Conservation (phyloP, 2,113 vertebrate genomes). For the Ploceus nigricollis region DNA sequence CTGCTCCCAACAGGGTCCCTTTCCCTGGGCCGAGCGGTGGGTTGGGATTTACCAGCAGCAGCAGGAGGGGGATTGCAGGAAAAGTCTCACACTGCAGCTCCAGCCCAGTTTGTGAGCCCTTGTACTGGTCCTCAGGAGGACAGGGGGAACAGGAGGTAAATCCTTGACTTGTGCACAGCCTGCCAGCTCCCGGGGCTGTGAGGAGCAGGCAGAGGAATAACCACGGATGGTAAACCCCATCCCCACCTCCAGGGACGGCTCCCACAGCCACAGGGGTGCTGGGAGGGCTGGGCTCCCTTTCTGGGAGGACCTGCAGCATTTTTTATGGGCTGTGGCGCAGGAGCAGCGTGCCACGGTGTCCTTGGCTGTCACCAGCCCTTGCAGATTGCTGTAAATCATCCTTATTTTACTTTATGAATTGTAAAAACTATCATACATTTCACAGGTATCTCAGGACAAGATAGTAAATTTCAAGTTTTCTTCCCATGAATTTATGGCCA, state of each 20-base stretch:
- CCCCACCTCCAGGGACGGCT: accelerated
- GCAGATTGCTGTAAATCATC: slow-evolving; percentile 33
- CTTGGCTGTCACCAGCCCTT: slow-evolving; percentile 31
- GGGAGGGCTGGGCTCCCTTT: background rate
- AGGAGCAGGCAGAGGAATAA: background rate
- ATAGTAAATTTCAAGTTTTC: slow-evolving; percentile 40
- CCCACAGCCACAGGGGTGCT: background rate
- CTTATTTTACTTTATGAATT: slow-evolving; percentile 57
- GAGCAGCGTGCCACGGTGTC: background rate
- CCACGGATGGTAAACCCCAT: background rate
- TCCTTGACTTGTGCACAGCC: background rate
- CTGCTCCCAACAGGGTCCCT: background rate
- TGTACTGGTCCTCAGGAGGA: background rate
- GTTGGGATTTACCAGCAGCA: background rate
- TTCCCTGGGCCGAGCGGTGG: background rate
- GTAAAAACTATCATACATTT: slow-evolving; percentile 53
- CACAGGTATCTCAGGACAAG: slow-evolving; percentile 46
- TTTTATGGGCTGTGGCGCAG: background rate
- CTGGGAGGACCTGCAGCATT: background rate
- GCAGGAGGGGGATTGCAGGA: background rate
- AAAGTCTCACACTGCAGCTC: background rate
- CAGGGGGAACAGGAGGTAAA: background rate
- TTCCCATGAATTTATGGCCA: slow-evolving; percentile 13
- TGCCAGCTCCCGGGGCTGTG: background rate
- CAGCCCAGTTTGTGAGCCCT: background rate